phyloP scores from a whole-genome alignment of 2,113 vertebrate genomes.

The Colaptes auratus region DNA sequence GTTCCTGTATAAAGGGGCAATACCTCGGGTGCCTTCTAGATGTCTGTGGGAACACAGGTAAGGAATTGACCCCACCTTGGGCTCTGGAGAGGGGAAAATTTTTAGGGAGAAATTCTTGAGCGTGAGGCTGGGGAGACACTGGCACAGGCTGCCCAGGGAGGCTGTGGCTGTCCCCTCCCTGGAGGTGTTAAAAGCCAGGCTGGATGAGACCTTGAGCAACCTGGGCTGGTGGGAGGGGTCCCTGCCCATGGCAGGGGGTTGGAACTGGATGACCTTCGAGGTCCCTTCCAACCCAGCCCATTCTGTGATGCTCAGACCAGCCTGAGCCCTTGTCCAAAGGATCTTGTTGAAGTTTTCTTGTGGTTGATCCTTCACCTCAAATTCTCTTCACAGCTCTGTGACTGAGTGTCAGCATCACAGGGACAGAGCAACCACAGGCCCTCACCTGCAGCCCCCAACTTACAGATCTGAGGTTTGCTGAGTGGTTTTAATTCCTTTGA shows the following conservation, averaged over 20 bases:
- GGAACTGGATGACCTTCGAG: too few relatives aligned
- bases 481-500: fast-evolving
- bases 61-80: not conserved
- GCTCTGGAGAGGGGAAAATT: not conserved
- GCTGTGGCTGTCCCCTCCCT: too few relatives aligned
- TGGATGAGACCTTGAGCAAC: too few relatives aligned
- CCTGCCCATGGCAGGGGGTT: too few relatives aligned
- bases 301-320: not conserved
- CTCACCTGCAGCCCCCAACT: not conserved
- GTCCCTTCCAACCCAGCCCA: too few relatives aligned
- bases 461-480: not conserved
- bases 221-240: too few relatives aligned
- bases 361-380: not conserved
- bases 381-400: not conserved
- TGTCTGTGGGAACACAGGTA: not conserved
- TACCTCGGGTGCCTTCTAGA: not conserved
- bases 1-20: too few relatives aligned
- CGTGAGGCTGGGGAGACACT: too few relatives aligned
- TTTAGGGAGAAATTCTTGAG: too few relatives aligned
- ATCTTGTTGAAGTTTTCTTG: not conserved
- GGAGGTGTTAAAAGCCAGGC: too few relatives aligned
- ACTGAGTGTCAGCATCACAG: not conserved
- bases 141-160: too few relatives aligned
- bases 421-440: not conserved
- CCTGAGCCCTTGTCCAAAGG: not conserved